These are phyloP conservation scores for Pilophorus perplexus DNA, from an alignment of 2,888 invertebrate genomes.

Conservation along the genomic window DNA sequence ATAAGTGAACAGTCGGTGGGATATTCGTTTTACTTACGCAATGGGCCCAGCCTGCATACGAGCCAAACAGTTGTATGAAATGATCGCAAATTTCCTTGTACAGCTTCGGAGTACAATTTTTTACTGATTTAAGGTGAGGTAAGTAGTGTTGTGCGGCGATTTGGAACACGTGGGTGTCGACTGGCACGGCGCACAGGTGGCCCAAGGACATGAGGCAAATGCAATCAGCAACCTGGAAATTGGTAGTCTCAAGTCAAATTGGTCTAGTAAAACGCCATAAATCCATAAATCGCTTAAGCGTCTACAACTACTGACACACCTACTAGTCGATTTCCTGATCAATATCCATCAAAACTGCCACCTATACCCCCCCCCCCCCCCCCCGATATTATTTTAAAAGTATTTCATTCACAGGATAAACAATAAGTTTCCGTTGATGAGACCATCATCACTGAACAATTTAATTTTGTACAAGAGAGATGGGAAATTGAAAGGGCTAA, in stretches of 20 bases:
- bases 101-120: constrained; percentile 75
- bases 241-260: no score
- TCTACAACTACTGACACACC: no score
- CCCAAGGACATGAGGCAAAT: constrained; percentile 94
- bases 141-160: constrained; percentile 75
- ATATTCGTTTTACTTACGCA: constrained; percentile 60
- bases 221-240: constrained; percentile 87
- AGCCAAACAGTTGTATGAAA: constrained; percentile 78
- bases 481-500: no score
- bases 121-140: constrained; percentile 69
- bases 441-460: no score
- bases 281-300: no score
- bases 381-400: no score
- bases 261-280: no score
- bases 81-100: constrained; percentile 82
- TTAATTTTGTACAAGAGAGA: no score
- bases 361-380: no score
- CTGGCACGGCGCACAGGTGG: constrained; percentile 83
- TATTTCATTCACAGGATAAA: no score
- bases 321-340: no score
- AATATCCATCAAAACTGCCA: not conserved
- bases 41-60: constrained; percentile 92
- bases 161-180: constrained; percentile 95
- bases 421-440: no score
- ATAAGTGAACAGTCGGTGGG: not conserved